phyloP scores from a whole-genome alignment of 2,888 invertebrate species.

The Mantis religiosa region DNA sequence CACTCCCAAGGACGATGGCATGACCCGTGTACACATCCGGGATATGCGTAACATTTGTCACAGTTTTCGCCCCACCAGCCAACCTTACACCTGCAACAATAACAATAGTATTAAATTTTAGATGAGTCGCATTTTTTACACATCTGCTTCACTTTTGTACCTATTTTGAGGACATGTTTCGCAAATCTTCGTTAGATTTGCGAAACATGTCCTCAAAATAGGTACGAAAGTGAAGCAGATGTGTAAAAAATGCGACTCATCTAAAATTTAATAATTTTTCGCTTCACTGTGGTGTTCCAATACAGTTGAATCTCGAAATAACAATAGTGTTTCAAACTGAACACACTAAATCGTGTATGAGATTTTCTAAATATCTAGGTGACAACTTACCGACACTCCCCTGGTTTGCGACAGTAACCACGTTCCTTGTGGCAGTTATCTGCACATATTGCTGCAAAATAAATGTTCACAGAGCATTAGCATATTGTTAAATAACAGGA shows the following conservation, averaged over 20 bases:
- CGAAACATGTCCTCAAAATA: too few relatives aligned
- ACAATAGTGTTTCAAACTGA: neutral
- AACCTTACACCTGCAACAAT: slow-evolving; percentile 66
- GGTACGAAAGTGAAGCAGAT: too few relatives aligned
- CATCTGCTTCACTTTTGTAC: too few relatives aligned
- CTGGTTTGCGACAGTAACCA: slow-evolving; percentile 75
- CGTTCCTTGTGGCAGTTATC: slow-evolving; percentile 76
- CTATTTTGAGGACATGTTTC: too few relatives aligned
- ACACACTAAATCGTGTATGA: neutral
- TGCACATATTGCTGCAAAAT: slow-evolving; percentile 72
- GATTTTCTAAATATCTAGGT: neutral
- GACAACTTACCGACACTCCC: slow-evolving; percentile 65
- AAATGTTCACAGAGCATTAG: neutral
- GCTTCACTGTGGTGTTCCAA: too few relatives aligned
- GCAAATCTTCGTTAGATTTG: too few relatives aligned
- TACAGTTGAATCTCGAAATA: too few relatives aligned
- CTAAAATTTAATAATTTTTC: too few relatives aligned
- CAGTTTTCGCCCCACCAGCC: slow-evolving; percentile 82
- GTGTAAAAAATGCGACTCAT: too few relatives aligned
- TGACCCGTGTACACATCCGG: slow-evolving; percentile 81
- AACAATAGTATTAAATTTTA: neutral
- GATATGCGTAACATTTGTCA: slow-evolving; percentile 68
- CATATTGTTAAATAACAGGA: too few relatives aligned
- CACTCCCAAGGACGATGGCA: slow-evolving; percentile 89
- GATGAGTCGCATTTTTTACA: too few relatives aligned